phyloP scores from a whole-genome alignment of 2,888 invertebrate genomes.

The Peribatodes rhomboidaria region DNA sequence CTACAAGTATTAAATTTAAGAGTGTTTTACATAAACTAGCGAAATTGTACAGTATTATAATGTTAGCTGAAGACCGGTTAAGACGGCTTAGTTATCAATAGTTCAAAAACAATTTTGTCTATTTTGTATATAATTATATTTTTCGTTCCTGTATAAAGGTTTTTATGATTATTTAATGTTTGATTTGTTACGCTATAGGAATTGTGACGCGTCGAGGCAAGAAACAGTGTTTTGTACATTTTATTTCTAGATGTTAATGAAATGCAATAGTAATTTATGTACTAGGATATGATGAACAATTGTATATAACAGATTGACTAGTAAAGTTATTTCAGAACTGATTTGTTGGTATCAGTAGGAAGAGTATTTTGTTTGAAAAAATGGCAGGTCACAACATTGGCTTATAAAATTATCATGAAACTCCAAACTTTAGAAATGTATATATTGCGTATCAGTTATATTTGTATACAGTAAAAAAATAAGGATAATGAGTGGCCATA shows the following conservation, averaged over 20 bases:
- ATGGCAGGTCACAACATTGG: constrained; percentile 66
- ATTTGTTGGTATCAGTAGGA: constrained; percentile 61
- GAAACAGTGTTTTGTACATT: constrained; percentile 74
- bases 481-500: constrained; percentile 84
- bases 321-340: constrained; percentile 55
- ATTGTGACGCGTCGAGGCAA: constrained; percentile 83
- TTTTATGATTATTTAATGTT: constrained; percentile 63
- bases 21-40: constrained; percentile 79
- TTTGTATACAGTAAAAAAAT: constrained; percentile 76
- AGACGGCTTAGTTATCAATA: constrained; percentile 77
- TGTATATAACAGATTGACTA: constrained; percentile 80
- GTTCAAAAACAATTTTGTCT: constrained; percentile 78
- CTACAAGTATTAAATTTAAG: constrained; percentile 78
- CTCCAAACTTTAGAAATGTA: constrained; percentile 61
- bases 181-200: constrained; percentile 67
- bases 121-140: constrained; percentile 82
- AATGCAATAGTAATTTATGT: constrained; percentile 87
- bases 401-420: constrained; percentile 50
- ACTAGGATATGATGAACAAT: constrained; percentile 71
- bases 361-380: constrained; percentile 46
- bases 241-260: constrained; percentile 79
- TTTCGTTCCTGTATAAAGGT: constrained; percentile 82
- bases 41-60: constrained; percentile 87
- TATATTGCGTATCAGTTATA: constrained; percentile 66
- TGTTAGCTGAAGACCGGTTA: constrained; percentile 70